Evolutionary conservation across 30 jellyfish, hydroid and myxozoan species (phyloP), one percentile per base, ranked within the genome.

Genomic region (Clytia hemisphaerica): DNA sequence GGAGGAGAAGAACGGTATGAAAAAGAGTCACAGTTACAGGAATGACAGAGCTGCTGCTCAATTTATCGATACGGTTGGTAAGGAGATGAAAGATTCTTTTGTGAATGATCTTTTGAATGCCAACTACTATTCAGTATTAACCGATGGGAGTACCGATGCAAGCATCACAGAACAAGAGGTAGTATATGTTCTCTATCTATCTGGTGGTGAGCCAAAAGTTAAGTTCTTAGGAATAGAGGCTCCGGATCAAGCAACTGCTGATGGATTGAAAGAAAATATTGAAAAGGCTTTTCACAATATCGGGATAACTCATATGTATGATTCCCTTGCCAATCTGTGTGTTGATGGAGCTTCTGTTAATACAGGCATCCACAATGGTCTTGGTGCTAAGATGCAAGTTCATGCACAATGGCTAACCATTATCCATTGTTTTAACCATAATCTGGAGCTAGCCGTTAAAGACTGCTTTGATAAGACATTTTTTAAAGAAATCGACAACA

Each of bases 321-420:
- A 53, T 7, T 29, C 31, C 26, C 24, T 72, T 18, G 27, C 45
- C 18, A 67, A 67, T 30, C 29, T 72, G 6, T 32, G 45, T 37
- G 67, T 54, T 55, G 84, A 72, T 54, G 84, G 84, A 27, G 84
- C 80, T 25, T 27, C 61, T 15, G 80, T 32, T 14, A 72, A 72
- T 18, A 49, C 59, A 2, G 81, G 54, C 18, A 18, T 32, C 16
- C 59, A 45, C 40, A 38, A 34, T 51, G 84, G 84, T 19, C 29
- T 72, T 18, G 78, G 78, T 1, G 80, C 42, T 4, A 10, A 53
- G 22, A 27, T 50, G 29, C 34, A 70, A 57, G 78, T 16, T 4
- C 29, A 58, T 29, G 37, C 84, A 0, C 84, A 31, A 28, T 72
- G 80, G 81, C 84, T 72, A 19, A 49, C 26, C 22, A 64, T 72